Conservation (phyloP, 2,888 invertebrate species). For the Macrosiphum euphorbiae region DNA sequence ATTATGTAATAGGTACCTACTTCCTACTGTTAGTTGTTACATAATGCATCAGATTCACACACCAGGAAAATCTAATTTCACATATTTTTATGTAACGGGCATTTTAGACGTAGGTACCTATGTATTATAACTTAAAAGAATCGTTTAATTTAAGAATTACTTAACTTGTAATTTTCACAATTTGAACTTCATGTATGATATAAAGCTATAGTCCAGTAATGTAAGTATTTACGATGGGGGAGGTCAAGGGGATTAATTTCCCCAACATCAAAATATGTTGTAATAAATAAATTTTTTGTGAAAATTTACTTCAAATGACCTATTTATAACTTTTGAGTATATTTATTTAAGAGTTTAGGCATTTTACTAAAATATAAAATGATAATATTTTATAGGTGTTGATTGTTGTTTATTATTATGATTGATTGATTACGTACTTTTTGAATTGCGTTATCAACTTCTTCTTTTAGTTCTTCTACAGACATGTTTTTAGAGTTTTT, state of each 20-base stretch:
- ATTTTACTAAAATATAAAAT: neutral
- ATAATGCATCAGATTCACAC: neutral
- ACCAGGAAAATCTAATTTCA: neutral
- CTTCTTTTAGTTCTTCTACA: conserved; percentile 86
- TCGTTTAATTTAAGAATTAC: neutral
- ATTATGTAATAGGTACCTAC: neutral
- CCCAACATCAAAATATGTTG: neutral
- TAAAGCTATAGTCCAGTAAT: neutral
- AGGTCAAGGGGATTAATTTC: too few species aligned
- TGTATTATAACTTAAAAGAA: neutral
- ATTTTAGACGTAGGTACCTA: neutral
- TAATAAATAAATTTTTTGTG: neutral
- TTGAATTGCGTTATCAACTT: conserved; percentile 90
- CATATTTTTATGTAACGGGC: neutral
- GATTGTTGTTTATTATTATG: neutral
- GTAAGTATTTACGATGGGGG: too few species aligned
- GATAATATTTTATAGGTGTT: neutral
- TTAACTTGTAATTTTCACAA: neutral
- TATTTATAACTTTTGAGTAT: neutral
- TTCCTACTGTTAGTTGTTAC: too few species aligned
- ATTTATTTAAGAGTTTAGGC: neutral
- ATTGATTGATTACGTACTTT: conserved; percentile 73
- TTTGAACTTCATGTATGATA: neutral
- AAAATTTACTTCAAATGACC: neutral
- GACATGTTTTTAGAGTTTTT: conserved; percentile 83